Conservation (phyloP, 2,888 invertebrate species). For the Hydraecia micacea region DNA sequence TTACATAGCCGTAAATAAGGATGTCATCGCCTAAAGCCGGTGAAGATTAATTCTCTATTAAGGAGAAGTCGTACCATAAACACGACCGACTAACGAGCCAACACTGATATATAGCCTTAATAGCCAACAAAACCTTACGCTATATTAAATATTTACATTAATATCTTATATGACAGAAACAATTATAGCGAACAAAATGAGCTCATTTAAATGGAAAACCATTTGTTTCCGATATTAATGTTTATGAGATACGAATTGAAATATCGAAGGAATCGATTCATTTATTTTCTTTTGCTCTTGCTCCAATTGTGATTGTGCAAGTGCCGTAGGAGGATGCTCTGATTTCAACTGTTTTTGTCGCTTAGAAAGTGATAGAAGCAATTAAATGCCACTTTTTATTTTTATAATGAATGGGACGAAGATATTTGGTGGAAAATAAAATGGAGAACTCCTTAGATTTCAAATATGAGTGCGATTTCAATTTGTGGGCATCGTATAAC, state of each 20-base stretch:
- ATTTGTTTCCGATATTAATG: slow-evolving; percentile 63
- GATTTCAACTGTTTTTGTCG: slow-evolving; percentile 29
- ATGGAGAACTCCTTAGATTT: not conserved
- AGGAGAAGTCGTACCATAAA: slow-evolving; percentile 66
- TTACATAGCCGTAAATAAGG: slow-evolving; percentile 75
- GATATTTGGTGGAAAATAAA: not conserved
- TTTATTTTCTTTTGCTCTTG: slow-evolving; percentile 41
- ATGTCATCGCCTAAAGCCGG: slow-evolving; percentile 78
- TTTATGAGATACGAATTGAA: slow-evolving; percentile 57
- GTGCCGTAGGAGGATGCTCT: slow-evolving; percentile 45
- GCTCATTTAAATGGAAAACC: slow-evolving; percentile 64
- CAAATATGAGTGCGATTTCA: not conserved
- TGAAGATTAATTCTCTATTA: slow-evolving; percentile 76
- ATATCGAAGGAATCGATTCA: slow-evolving; percentile 51
- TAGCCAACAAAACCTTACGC: slow-evolving; percentile 60
- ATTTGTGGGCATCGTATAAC: not conserved
- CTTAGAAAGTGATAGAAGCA: slow-evolving; percentile 35
- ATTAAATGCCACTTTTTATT: slow-evolving; percentile 24
- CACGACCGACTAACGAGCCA: slow-evolving; percentile 66
- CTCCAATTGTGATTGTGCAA: slow-evolving; percentile 18
- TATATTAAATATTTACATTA: slow-evolving; percentile 69
- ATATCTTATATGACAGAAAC: slow-evolving; percentile 66
- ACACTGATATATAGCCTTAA: slow-evolving; percentile 69
- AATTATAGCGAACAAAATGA: slow-evolving; percentile 65
- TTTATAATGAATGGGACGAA: slow-evolving; percentile 12